Base-by-base conservation (phyloP, 1,140 invertebrate genomes). In the Mycetomoellerius zeteki region DNA sequence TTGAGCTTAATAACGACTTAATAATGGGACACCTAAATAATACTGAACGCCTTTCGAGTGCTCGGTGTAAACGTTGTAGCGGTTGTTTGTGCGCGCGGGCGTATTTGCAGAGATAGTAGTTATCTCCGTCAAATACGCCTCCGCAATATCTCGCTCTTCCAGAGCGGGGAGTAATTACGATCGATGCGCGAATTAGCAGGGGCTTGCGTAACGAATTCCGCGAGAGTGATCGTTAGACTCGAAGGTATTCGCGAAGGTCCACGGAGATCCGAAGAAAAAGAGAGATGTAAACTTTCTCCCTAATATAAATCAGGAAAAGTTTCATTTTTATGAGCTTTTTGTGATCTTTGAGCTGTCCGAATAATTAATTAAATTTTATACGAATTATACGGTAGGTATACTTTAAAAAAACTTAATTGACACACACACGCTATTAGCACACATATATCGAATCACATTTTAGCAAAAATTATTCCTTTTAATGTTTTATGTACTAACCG, bases 51-150 rank as follows among this genome's bases (percentile, higher is more conserved):
- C 24, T 30, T 43, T 58, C 43, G 21, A 50, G 19, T n/a, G 21
- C 14, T 72, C 27, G 33, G 14, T 24, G 21, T 47, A 52, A 82
- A 82, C 65, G 30, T 56, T 52, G 78, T 65, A 24, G 19, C 65
- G 54, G 7, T 37, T 82, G 67, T 82, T 62, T 73, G 52, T 30
- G 24, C 67, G 77, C 43, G 21, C 47, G 30, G 47, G 24, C 27
- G 21, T 84, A 84, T 84, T 84, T 84, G 80, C 80, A 27, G 37
- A 84, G 80, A 84, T 84, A 75, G 69, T 43, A 54, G 80, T 84
- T 84, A 84, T 84, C 80, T 73, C n/a, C 19, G 80, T 27, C 80
- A 84, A 84, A 84, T 84, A 82, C 67, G 67, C 24, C 65, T 58
- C 37, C 69, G 80, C 56, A 75, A 84, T 84, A 75, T 73, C 80